Evolutionary conservation across 92 coral and sea anemone species (phyloP).

Genomic region (Paragorgia papillata): DNA sequence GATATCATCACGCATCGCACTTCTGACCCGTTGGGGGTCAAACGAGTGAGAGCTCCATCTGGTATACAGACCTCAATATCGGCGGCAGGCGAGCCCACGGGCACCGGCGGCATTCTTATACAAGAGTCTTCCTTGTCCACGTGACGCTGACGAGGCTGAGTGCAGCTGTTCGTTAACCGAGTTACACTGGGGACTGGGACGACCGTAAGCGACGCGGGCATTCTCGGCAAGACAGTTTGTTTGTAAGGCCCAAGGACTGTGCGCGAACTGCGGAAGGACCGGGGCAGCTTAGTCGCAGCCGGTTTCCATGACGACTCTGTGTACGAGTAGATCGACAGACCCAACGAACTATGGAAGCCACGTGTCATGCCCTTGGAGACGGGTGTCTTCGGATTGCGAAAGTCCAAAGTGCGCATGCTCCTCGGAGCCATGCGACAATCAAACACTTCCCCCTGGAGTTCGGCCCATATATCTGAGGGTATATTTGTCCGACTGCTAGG

Average conservation of each 20-base stretch:
- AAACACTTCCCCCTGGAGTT: constrained; percentile 10
- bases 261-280: background rate
- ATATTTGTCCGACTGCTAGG: constrained; percentile 46
- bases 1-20: background rate
- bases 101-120: constrained; percentile 34
- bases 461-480: constrained; percentile 44
- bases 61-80: background rate
- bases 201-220: constrained; percentile 40
- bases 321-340: constrained; percentile 21
- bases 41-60: background rate
- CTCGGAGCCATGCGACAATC: constrained; percentile 3
- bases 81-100: constrained; percentile 31
- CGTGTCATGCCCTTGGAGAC: background rate
- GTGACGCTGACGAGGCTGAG: background rate
- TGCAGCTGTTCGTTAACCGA: background rate
- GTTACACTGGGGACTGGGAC: constrained; percentile 28
- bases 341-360: constrained; percentile 15
- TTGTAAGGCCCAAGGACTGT: constrained; percentile 11
- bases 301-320: constrained; percentile 32
- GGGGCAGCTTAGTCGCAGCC: constrained; percentile 2
- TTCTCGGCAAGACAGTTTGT: constrained; percentile 14
- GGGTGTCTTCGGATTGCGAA: background rate
- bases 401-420: background rate
- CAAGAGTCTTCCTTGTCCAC: background rate
- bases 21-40: background rate